A percentile compares a stretch with the other conserved stretches of the same genome.
Conservation (phyloP, 2,888 invertebrate genomes). For the Parascotia fuliginaria region DNA sequence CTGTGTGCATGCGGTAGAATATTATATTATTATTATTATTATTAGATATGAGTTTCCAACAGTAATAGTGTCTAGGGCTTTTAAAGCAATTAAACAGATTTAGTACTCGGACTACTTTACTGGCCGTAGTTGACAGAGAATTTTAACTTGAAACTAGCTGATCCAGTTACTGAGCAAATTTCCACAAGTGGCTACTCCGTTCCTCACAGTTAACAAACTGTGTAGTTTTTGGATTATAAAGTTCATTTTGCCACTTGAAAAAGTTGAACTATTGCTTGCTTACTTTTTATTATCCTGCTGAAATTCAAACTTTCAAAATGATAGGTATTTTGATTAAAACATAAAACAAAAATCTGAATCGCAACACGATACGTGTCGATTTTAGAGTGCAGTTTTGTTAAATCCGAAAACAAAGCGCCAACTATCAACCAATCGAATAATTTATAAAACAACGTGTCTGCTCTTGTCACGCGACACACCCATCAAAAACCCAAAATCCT, state of each 20-base stretch:
- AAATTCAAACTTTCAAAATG: too few relatives aligned
- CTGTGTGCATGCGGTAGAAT: too few relatives aligned
- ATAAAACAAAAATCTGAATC: too few relatives aligned
- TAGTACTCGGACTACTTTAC: conserved; percentile 57
- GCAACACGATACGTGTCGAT: too few relatives aligned
- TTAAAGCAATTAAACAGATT: conserved; percentile 72
- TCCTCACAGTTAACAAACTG: conserved; percentile 30
- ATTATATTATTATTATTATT: too few relatives aligned
- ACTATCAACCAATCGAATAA: not conserved
- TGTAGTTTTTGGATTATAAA: not conserved
- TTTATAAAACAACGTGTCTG: not conserved
- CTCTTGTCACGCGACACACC: not conserved
- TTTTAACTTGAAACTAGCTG: conserved; percentile 60
- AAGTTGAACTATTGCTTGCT: too few relatives aligned
- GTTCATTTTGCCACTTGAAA: not conserved
- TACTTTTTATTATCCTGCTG: too few relatives aligned
- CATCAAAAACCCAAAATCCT: not conserved
- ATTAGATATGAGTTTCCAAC: conserved; percentile 31
- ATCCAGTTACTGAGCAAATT: conserved; percentile 55
- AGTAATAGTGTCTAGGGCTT: conserved; percentile 54
- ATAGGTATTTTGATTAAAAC: too few relatives aligned
- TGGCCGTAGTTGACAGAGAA: conserved; percentile 51
- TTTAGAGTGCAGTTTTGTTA: not conserved
- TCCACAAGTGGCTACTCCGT: conserved; percentile 32
- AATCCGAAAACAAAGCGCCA: not conserved